Conservation (phyloP, 2,113 vertebrate species). For the Myxocyprinus asiaticus region DNA sequence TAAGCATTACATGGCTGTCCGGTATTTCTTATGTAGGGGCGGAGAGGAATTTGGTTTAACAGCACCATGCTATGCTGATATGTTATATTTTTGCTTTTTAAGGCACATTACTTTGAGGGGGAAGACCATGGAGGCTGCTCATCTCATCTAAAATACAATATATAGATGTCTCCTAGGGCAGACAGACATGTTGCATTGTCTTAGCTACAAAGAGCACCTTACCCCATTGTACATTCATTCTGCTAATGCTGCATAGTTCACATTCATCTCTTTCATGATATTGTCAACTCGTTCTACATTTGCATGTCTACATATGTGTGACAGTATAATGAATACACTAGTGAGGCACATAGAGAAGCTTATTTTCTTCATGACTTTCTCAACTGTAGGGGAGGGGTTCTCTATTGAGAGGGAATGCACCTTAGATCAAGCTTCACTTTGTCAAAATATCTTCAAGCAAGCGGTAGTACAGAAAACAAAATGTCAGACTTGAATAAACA, state of each 20-base stretch:
- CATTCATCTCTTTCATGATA: no score
- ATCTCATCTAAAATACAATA: constrained; percentile 17
- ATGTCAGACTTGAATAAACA: not conserved
- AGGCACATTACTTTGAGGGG: not conserved
- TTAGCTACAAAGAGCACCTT: no score
- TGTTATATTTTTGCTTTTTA: constrained; percentile 3
- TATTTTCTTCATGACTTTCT: not conserved
- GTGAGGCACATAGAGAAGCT: no score
- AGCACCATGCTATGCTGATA: constrained; percentile 8
- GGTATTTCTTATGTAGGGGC: not conserved
- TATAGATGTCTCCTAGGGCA: no score
- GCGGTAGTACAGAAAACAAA: not conserved
- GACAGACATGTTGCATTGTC: no score
- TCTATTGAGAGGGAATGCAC: not conserved
- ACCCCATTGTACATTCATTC: no score
- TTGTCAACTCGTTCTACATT: no score
- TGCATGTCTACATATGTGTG: not conserved
- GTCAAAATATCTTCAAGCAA: not conserved
- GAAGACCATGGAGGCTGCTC: constrained; percentile 21
- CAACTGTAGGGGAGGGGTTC: not conserved
- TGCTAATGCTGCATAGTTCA: no score
- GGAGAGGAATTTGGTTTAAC: not conserved
- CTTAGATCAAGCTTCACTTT: not conserved
- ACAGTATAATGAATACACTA: constrained; percentile 3
- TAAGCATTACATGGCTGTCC: not conserved